Conservation (phyloP, 1,140 invertebrate species). For the Anastrepha ludens region DNA sequence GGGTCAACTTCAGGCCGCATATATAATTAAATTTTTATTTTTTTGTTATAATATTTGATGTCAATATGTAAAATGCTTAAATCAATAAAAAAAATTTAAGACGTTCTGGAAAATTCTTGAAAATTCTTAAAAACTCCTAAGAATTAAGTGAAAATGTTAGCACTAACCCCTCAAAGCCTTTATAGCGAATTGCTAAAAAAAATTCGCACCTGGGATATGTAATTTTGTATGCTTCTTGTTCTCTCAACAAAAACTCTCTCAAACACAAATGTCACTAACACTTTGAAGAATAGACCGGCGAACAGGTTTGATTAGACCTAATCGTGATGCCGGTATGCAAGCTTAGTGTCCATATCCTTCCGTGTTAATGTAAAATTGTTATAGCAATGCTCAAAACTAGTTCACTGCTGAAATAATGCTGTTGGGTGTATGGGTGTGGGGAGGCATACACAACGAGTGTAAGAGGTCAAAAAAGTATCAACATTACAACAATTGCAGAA, state of each 20-base stretch:
- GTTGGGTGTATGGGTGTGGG: too few relatives aligned
- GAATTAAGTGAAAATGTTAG: not conserved
- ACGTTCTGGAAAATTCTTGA: too few relatives aligned
- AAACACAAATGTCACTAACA: not conserved
- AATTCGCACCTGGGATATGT: not conserved
- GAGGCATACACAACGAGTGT: too few relatives aligned
- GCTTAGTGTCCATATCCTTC: constrained; percentile 16
- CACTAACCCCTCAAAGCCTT: not conserved
- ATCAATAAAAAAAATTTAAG: too few relatives aligned
- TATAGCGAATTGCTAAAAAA: not conserved
- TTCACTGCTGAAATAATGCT: not conserved
- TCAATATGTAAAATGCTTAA: too few relatives aligned
- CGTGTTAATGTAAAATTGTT: not conserved
- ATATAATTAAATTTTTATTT: too few relatives aligned
- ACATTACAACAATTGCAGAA: too few relatives aligned
- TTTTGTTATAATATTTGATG: too few relatives aligned
- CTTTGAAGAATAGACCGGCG: not conserved
- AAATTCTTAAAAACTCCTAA: not conserved
- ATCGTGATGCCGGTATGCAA: not conserved
- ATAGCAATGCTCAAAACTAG: not conserved
- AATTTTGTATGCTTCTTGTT: not conserved
- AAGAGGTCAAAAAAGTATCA: too few relatives aligned
- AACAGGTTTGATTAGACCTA: constrained; percentile 15
- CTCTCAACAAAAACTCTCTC: not conserved
- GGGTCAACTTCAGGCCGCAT: too few relatives aligned